phyloP scores from a whole-genome alignment of 2,113 vertebrate species.

The Bubo blakistoni region DNA sequence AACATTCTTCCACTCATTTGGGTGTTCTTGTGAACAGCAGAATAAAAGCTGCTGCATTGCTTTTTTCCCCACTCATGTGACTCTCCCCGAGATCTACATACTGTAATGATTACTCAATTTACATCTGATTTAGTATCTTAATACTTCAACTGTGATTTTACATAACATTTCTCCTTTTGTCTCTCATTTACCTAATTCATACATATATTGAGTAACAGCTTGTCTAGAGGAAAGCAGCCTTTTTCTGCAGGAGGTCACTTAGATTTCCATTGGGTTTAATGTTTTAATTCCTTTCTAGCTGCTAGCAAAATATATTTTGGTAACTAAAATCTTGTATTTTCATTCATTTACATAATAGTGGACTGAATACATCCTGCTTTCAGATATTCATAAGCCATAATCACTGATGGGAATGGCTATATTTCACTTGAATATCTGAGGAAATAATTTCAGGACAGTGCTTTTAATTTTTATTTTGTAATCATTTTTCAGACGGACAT shows the following conservation, averaged over 20 bases:
- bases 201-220: background rate
- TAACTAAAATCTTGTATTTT: conserved; percentile 51
- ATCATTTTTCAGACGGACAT: background rate
- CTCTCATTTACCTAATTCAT: conserved; percentile 60
- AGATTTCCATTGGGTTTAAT: conserved; percentile 48
- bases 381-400: conserved; percentile 19
- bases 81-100: conserved; percentile 2
- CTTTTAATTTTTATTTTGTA: background rate
- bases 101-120: conserved; percentile 56
- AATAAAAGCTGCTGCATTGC: conserved; percentile 12
- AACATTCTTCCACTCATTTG: background rate
- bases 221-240: conserved; percentile 17
- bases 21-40: background rate
- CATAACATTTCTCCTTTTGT: conserved; percentile 49
- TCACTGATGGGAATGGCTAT: conserved; percentile 16
- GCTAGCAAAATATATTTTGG: conserved; percentile 48
- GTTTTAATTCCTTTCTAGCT: conserved; percentile 52
- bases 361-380: conserved; percentile 16
- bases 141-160: conserved; percentile 49
- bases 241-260: conserved; percentile 53
- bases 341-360: conserved; percentile 47
- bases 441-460: background rate
- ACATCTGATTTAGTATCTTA: conserved; percentile 55
- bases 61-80: background rate
- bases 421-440: conserved; percentile 20